Evolutionary conservation across 2,888 invertebrate genomes (phyloP).

Genomic region (Cheiracanthium punctorium): DNA sequence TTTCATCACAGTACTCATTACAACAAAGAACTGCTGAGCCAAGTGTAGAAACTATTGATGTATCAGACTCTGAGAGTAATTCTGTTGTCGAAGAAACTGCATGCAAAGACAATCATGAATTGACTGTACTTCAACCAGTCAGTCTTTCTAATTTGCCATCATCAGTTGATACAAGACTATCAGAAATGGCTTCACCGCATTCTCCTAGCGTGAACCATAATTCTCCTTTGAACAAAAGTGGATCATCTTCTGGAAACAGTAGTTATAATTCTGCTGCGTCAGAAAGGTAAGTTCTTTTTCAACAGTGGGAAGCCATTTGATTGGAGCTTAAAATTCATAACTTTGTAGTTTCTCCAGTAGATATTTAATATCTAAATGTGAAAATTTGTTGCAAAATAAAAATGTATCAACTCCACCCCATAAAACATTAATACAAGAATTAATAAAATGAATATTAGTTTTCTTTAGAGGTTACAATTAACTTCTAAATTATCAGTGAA

Average conservation of each 20-base stretch:
- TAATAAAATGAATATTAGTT: no score
- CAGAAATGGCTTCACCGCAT: neutral
- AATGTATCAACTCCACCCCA: no score
- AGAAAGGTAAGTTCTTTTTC: conserved; percentile 1
- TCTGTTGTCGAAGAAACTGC: neutral
- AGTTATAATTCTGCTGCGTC: neutral
- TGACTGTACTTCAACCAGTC: neutral
- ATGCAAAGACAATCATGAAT: neutral
- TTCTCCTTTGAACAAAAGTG: conserved; percentile 27
- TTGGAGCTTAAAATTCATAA: no score
- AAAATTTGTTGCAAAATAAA: no score
- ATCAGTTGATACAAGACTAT: neutral
- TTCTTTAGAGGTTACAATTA: no score
- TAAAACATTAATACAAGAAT: no score
- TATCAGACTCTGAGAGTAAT: neutral
- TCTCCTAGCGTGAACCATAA: no score
- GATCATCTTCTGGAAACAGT: conserved; percentile 4
- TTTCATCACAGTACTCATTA: neutral
- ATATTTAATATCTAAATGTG: no score
- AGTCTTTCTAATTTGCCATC: neutral
- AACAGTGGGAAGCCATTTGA: no score
- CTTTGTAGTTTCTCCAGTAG: no score
- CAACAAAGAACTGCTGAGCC: neutral
- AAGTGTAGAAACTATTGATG: neutral
- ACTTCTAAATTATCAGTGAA: no score